phyloP scores from a whole-genome alignment of 1,140 invertebrate species.

The Idris sp. region DNA sequence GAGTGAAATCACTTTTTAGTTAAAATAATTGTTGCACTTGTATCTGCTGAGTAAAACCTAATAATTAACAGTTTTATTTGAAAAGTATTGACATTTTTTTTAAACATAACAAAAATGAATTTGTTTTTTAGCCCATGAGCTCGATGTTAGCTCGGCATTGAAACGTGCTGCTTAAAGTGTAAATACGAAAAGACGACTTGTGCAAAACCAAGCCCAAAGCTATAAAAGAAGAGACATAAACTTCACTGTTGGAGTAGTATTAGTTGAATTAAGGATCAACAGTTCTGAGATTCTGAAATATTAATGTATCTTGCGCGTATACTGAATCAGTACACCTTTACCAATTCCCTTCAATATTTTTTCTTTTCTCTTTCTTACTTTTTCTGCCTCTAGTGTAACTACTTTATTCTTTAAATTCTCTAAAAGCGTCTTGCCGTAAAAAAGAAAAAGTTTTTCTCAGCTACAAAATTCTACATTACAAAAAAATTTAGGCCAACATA shows the following conservation, averaged over 20 bases:
- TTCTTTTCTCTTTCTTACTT: background rate
- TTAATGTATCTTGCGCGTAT: slow-evolving; percentile 66
- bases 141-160: slow-evolving; percentile 23
- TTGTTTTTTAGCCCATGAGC: slow-evolving; percentile 44
- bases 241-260: slow-evolving; percentile 52
- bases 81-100: no score
- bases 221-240: slow-evolving; percentile 63
- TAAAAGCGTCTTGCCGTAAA: slow-evolving; percentile 4
- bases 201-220: slow-evolving; percentile 67
- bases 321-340: slow-evolving; percentile 18
- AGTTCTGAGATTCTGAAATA: slow-evolving; percentile 70
- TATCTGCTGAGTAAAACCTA: no score
- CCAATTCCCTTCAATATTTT: slow-evolving; percentile 8
- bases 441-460: slow-evolving; percentile 6
- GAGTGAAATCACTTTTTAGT: no score
- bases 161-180: slow-evolving; percentile 67
- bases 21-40: no score
- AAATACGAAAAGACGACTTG: slow-evolving; percentile 67
- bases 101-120: no score
- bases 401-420: slow-evolving; percentile 24
- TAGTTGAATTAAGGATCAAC: slow-evolving; percentile 65
- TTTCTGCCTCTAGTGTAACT: slow-evolving; percentile 5
- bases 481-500: no score
- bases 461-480: no score
- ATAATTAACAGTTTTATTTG: no score